Conservation (phyloP, 2,797 vertebrate genomes). For the Orestias chungarensis region DNA sequence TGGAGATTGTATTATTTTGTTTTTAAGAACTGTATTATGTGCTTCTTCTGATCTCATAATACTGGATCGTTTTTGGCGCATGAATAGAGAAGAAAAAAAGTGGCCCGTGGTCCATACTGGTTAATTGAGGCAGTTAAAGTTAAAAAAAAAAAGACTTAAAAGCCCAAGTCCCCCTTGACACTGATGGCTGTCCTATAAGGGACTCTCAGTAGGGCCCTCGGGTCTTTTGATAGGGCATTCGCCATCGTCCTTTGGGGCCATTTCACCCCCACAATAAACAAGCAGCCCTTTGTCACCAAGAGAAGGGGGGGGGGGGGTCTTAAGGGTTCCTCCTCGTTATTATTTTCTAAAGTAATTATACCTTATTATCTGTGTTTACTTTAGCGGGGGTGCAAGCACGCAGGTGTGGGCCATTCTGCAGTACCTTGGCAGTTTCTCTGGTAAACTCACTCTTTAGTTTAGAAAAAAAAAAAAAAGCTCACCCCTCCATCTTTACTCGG, state of each 20-base stretch:
- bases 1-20: not conserved
- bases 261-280: constrained; percentile 88
- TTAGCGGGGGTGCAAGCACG: constrained; percentile 87
- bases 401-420: constrained; percentile 89
- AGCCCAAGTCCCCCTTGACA: constrained; percentile 66
- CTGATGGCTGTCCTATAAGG: constrained; percentile 69
- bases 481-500: constrained; percentile 73
- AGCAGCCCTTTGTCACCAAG: constrained; percentile 88
- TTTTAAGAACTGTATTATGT: not conserved
- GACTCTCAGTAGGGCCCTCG: constrained; percentile 67
- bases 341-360: constrained; percentile 98
- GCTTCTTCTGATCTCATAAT: constrained; percentile 36
- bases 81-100: constrained; percentile 60
- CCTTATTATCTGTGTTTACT: constrained; percentile 98
- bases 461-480: constrained; percentile 43
- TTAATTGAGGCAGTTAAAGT: constrained; percentile 72
- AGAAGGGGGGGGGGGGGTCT: constrained; percentile 64
- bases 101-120: constrained; percentile 55
- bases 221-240: constrained; percentile 79
- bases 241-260: constrained; percentile 78
- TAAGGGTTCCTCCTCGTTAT: constrained; percentile 81
- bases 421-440: constrained; percentile 86
- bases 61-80: constrained; percentile 59
- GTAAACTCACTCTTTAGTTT: constrained; percentile 85
- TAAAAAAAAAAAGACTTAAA: constrained; percentile 66